A percentile compares a stretch with the other conserved stretches of the same genome.
Evolutionary conservation across 2,797 vertebrate genomes (phyloP).

Genomic region (Melanotaenia nigrans): DNA sequence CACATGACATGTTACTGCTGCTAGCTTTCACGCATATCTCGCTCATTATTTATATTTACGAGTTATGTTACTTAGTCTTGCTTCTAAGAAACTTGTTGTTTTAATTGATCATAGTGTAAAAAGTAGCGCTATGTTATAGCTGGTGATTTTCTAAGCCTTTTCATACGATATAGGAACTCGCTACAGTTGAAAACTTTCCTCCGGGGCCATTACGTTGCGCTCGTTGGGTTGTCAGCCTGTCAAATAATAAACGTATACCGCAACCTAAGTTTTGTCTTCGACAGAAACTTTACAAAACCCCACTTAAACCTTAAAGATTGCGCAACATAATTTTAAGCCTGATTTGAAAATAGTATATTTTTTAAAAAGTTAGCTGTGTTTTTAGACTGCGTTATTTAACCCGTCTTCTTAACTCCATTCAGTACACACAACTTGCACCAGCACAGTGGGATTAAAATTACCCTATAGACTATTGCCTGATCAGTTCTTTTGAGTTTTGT

Average conservation of each 20-base stretch:
- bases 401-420: background rate
- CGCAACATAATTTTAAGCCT: background rate
- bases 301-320: too few relatives aligned
- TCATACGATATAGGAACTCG: background rate
- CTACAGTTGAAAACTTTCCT: slow-evolving; percentile 63
- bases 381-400: background rate
- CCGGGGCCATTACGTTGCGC: slow-evolving; percentile 37
- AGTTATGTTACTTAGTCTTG: background rate
- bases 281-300: background rate
- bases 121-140: background rate
- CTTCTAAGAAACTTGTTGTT: background rate
- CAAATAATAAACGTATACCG: slow-evolving; percentile 16
- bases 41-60: background rate
- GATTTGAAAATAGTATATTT: background rate
- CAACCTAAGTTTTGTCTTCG: background rate
- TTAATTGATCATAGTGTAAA: background rate
- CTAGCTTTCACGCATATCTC: slow-evolving; percentile 10
- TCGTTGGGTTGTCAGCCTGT: slow-evolving; percentile 39
- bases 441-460: too few relatives aligned
- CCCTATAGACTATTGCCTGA: background rate
- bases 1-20: slow-evolving; percentile 62
- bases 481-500: slow-evolving; percentile 23
- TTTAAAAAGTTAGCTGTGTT: background rate
- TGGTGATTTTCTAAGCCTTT: background rate
- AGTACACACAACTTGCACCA: background rate